These are phyloP conservation scores for Chaetodon auriga DNA, from an alignment of 2,113 vertebrate species.

Conservation along the genomic window DNA sequence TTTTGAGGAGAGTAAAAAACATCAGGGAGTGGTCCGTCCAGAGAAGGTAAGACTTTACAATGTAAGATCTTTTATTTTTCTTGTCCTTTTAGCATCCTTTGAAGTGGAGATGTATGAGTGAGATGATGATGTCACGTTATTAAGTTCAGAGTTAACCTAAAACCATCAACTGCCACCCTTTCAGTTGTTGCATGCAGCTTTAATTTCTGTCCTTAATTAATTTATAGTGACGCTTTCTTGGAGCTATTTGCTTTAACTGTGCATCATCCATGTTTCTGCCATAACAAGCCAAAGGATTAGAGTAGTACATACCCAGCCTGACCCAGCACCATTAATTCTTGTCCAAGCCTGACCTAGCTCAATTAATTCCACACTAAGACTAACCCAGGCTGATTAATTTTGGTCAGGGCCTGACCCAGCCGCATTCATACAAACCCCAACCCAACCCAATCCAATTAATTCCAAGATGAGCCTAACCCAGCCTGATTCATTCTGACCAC, in stretches of 20 bases:
- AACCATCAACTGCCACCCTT: neutral
- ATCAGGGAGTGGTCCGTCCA: neutral
- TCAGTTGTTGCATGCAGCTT: neutral
- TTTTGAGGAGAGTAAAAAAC: neutral
- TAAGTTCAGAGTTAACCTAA: neutral
- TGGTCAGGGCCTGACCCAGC: neutral
- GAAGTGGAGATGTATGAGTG: neutral
- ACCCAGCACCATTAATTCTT: neutral
- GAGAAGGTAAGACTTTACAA: slow-evolving; percentile 2
- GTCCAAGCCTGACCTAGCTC: neutral
- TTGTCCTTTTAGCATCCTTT: neutral
- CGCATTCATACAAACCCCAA: neutral
- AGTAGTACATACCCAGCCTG: neutral
- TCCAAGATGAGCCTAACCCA: neutral
- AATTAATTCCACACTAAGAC: too few relatives aligned
- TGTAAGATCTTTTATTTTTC: neutral
- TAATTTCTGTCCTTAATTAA: neutral
- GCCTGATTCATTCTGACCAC: neutral
- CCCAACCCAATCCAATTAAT: neutral
- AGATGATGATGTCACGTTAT: neutral
- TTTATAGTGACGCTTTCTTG: neutral
- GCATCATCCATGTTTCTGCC: neutral
- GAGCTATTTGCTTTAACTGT: neutral
- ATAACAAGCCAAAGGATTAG: neutral
- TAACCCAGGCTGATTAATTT: too few relatives aligned